Evolutionary conservation across 2,113 vertebrate genomes (phyloP), one percentile per base, ranked within the genome.

Genomic region (Pelecanoides urinatrix): DNA sequence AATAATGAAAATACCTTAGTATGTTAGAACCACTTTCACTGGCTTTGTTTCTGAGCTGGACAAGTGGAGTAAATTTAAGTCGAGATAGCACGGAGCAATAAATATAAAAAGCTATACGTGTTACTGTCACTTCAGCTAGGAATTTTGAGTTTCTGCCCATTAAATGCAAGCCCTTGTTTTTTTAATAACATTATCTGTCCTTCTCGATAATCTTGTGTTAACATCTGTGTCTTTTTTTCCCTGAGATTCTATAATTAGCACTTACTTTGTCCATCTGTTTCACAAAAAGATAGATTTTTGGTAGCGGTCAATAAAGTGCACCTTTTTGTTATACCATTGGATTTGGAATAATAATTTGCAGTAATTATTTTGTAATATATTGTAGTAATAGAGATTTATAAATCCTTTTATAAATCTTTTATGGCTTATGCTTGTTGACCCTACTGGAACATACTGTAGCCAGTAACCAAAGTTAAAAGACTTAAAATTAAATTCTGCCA

Each of bases 191-290:
- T 75, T 82, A 68, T 73, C 53, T 91, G 25, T 30, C 38, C 73
- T 94, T 94, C 44, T 96, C 4, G 10, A 47, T 77, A 82, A 91
- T 79, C 85, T 77, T 62, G 29, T 71, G 67, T 94, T 96, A 82
- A 90, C 47, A 93, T 88, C 38, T 56, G 8, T 79, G 36, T 56
- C 52, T 74, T 93, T 94, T 91, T 95, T 78, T 38, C 68, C 44
- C 32, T 50, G 44, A 66, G n/a, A 75, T 80, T 88, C 74, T 86
- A 2, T 94, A 78, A 92, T 88, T 94, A 84, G 22, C 71, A 78
- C 55, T 93, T 93, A 44, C 52, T 96, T 95, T 92, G 36, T 77
- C 76, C 74, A n/a, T 90, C 86, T 82, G 22, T 88, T 92, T 85
- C 65, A 89, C 76, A 86, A 91, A 91, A 88, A 62, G 25, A 70